Percentiles rank a stretch among this genome's conserved stretches.
phyloP scores from a whole-genome alignment of 2,888 invertebrate species.

The Acleris sparsana region DNA sequence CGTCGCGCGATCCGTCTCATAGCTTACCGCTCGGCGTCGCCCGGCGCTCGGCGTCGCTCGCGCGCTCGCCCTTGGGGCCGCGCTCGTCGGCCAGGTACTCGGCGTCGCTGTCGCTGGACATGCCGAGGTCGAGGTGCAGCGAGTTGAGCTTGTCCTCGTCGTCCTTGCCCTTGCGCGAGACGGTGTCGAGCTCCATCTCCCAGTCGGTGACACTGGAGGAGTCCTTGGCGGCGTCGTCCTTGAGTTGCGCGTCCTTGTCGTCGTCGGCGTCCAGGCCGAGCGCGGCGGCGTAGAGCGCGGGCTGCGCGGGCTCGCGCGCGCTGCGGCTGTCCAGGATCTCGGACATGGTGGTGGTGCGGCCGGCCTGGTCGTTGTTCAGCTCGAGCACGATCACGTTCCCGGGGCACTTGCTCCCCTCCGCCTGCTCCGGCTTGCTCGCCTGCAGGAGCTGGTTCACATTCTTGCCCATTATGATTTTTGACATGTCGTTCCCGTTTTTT shows the following conservation, averaged over 20 bases:
- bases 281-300: slow-evolving; percentile 70
- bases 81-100: slow-evolving; percentile 69
- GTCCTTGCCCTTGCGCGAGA: slow-evolving; percentile 70
- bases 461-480: slow-evolving; percentile 80
- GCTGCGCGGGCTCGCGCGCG: slow-evolving; percentile 52
- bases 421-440: slow-evolving; percentile 68
- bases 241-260: slow-evolving; percentile 57
- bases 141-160: slow-evolving; percentile 76
- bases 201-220: slow-evolving; percentile 81
- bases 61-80: slow-evolving; percentile 62
- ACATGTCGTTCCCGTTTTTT: slow-evolving; percentile 77
- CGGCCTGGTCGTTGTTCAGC: slow-evolving; percentile 75
- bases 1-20: slow-evolving; percentile 12
- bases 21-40: slow-evolving; percentile 69
- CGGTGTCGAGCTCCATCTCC: slow-evolving; percentile 85
- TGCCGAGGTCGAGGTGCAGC: slow-evolving; percentile 75
- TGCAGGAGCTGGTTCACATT: slow-evolving; percentile 76
- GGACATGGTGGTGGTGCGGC: slow-evolving; percentile 75
- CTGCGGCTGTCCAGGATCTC: slow-evolving; percentile 73
- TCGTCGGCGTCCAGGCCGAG: slow-evolving; percentile 60
- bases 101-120: slow-evolving; percentile 79
- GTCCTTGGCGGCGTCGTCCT: slow-evolving; percentile 66
- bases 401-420: slow-evolving; percentile 63
- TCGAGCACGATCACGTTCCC: slow-evolving; percentile 79
- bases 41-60: slow-evolving; percentile 62